phyloP scores from a whole-genome alignment of 1,140 invertebrate species.

The Aethina tumida region DNA sequence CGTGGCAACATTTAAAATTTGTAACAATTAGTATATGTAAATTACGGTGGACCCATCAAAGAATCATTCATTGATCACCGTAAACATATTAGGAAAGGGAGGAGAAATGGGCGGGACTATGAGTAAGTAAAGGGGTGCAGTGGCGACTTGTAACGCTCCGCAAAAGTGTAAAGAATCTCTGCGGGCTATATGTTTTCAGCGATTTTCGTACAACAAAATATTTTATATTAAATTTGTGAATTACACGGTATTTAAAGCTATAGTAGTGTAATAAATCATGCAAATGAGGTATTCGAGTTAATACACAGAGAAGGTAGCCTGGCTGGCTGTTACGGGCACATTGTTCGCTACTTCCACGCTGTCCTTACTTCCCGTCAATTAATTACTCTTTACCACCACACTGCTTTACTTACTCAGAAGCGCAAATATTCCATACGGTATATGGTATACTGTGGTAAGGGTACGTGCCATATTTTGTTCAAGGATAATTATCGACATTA shows the following conservation, averaged over 20 bases:
- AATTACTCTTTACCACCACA: no score
- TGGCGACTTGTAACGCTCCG: slow-evolving; percentile 21
- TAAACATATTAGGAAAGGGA: slow-evolving; percentile 18
- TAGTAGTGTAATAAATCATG: slow-evolving; percentile 33
- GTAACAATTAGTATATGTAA: no score
- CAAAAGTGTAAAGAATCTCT: slow-evolving; percentile 25
- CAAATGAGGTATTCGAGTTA: slow-evolving; percentile 34
- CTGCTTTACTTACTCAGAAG: no score
- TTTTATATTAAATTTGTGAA: slow-evolving; percentile 36
- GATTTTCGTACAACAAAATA: slow-evolving; percentile 29
- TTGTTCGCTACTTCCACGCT: no score
- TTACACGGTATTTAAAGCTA: slow-evolving; percentile 36
- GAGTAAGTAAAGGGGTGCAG: slow-evolving; percentile 14
- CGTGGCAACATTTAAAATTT: no score
- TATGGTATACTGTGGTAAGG: no score
- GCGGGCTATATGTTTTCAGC: slow-evolving; percentile 27
- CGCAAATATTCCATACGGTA: no score
- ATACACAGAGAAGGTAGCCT: slow-evolving; percentile 20
- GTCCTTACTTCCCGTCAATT: slow-evolving; percentile 15
- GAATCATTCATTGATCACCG: slow-evolving; percentile 13
- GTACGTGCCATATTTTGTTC: no score
- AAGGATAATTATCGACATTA: no score
- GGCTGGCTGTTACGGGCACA: slow-evolving; percentile 2
- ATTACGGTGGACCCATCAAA: no score
- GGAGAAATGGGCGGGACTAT: slow-evolving; percentile 21